Evolutionary conservation across 2,113 vertebrate genomes (phyloP).

Genomic region (Spheniscus mendiculus): DNA sequence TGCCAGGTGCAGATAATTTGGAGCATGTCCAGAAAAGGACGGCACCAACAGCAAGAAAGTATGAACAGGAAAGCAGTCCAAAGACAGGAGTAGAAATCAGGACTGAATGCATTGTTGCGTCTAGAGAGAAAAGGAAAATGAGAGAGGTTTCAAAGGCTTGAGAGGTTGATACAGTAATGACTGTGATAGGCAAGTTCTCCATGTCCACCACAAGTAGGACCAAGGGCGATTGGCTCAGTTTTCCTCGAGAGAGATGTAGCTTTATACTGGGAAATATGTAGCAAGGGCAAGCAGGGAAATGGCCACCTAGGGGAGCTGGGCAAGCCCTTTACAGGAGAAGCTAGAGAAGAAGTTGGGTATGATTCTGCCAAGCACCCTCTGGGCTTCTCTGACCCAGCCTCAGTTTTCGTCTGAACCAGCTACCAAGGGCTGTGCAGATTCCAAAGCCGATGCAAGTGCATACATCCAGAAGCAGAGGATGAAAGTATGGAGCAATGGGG

Average conservation of each 20-base stretch:
- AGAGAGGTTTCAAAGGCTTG: not conserved
- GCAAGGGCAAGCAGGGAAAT: not conserved
- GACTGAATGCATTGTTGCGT: fast-evolving
- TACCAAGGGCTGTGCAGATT: fast-evolving
- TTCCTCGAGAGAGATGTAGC: not conserved
- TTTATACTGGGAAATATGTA: not conserved
- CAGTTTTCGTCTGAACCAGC: not conserved
- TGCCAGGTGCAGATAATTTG: not conserved
- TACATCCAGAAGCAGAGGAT: not conserved
- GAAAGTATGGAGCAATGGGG: not conserved
- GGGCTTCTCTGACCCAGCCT: not conserved
- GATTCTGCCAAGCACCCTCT: not conserved
- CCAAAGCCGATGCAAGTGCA: not conserved
- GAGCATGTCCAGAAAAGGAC: not conserved
- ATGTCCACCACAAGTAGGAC: fast-evolving
- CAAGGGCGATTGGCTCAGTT: not conserved
- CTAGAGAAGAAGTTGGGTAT: not conserved
- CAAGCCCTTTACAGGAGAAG: not conserved
- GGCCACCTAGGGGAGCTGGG: too few relatives aligned
- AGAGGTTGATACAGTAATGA: not conserved
- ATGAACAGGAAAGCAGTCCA: not conserved
- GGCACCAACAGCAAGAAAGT: not conserved
- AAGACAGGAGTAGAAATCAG: not conserved
- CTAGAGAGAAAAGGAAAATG: not conserved
- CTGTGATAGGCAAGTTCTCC: fast-evolving